These are phyloP conservation scores for Paradisaea rubra DNA, from an alignment of 2,113 vertebrate species.

Conservation along the genomic window DNA sequence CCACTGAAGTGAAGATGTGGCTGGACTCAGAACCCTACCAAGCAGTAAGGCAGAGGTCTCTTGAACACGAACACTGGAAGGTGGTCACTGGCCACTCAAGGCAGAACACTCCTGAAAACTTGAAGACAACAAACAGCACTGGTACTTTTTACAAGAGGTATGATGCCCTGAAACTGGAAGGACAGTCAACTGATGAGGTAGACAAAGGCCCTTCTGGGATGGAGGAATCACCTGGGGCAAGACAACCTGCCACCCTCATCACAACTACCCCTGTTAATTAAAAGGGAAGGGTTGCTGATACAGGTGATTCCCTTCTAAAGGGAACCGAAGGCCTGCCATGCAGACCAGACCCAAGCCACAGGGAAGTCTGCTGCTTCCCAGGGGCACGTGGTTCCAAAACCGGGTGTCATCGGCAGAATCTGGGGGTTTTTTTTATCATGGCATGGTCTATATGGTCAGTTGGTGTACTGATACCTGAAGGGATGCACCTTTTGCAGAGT, in stretches of 20 bases:
- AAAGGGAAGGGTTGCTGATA: not conserved
- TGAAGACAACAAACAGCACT: not conserved
- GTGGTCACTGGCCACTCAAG: not conserved
- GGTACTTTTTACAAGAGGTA: not conserved
- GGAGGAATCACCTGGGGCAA: not conserved
- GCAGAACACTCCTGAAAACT: not conserved
- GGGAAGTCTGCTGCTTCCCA: not conserved
- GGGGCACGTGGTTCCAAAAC: rapidly evolving
- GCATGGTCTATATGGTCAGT: not conserved
- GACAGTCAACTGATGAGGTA: not conserved
- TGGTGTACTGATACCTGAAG: not conserved
- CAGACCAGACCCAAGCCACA: not conserved
- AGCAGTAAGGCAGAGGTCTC: not conserved
- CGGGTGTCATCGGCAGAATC: not conserved
- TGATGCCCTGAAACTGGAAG: not conserved
- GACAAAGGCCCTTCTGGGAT: not conserved
- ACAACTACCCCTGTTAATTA: rapidly evolving
- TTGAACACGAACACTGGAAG: not conserved
- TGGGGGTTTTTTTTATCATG: not conserved
- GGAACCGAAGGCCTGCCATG: rapidly evolving
- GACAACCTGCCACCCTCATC: not conserved
- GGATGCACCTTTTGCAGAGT: not conserved
- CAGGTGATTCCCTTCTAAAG: not conserved
- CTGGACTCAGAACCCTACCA: not conserved
- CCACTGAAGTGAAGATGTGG: not conserved